phyloP scores from a whole-genome alignment of 2,888 invertebrate genomes.

The Crematogaster levior region DNA sequence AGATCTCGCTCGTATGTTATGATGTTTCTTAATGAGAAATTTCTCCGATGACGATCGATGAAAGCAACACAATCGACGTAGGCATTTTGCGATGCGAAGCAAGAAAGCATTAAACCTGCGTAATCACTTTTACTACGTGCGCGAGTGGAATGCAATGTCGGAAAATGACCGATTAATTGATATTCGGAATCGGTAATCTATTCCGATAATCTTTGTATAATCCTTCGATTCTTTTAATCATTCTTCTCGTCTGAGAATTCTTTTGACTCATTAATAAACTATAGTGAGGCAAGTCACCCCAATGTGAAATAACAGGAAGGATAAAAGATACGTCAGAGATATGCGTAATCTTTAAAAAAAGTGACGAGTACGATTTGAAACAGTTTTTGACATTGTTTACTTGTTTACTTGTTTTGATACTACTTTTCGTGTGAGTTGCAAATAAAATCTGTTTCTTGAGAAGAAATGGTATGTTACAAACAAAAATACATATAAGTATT shows the following conservation, averaged over 20 bases:
- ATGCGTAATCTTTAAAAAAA: not conserved
- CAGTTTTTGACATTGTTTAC: not conserved
- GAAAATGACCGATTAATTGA: slow-evolving; percentile 5
- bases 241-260: not conserved
- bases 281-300: not conserved
- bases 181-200: not conserved
- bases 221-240: not conserved
- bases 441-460: not conserved
- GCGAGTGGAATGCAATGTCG: not conserved
- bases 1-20: not conserved
- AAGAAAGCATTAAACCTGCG: not conserved
- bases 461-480: not conserved
- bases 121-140: slow-evolving; percentile 12
- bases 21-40: slow-evolving; percentile 57
- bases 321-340: not conserved
- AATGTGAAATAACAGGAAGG: not conserved
- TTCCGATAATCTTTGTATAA: slow-evolving; percentile 13
- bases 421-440: not conserved
- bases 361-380: not conserved
- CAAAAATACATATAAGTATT: not conserved
- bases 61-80: not conserved
- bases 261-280: not conserved
- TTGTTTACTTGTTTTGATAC: too few species aligned
- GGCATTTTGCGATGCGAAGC: not conserved
- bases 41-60: slow-evolving; percentile 60